Base-by-base conservation (phyloP, 2,888 invertebrate genomes). In the Cantharis rustica region DNA sequence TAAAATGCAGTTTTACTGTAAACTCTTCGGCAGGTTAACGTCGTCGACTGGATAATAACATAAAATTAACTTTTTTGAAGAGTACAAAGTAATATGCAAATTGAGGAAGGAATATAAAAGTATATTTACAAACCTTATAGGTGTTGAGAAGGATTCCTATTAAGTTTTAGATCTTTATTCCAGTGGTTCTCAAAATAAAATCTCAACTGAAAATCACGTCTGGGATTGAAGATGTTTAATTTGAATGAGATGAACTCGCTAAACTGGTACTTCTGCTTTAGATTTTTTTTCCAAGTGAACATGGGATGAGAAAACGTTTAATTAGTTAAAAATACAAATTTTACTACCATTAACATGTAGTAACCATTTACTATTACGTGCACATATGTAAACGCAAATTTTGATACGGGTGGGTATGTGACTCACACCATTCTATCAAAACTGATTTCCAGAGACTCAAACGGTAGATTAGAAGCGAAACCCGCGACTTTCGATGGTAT, bases 401-500 rank as follows among this genome's bases (percentile, higher is more conserved):
- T 47, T 47, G 11, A 47, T 47, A 47, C n/a, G 10, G n/a, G 11
- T 1, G n/a, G 13, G 47, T n/a, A 47, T 47, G n/a, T 47, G 47
- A 47, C n/a, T 47, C 47, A 70, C 31, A 68, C 16, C 47, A n/a
- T 13, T n/a, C 27, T 47, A 77, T 75, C 77, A 75, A 77, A 77
- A 77, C 77, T 77, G 61, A 17, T 61, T 74, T 75, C 74, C 66
- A 68, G 31, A 72, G 77, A 77, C 72, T 70, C 72, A 16, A 77
- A 72, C 75, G 75, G 23, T 72, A 62, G 73, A 26, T 64, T 47
- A 75, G 27, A 15, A 68, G 71, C 71, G 61, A 64, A 75, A 77
- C 75, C 70, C 20, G 69, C 71, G 72, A 61, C 47, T 47, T 47
- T 47, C 47, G 47, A 47, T 47, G 47, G 47, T 47, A 47, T n/a